phyloP scores from a whole-genome alignment of 2,888 invertebrate genomes.

The Hirtodrosophila histrioides region DNA sequence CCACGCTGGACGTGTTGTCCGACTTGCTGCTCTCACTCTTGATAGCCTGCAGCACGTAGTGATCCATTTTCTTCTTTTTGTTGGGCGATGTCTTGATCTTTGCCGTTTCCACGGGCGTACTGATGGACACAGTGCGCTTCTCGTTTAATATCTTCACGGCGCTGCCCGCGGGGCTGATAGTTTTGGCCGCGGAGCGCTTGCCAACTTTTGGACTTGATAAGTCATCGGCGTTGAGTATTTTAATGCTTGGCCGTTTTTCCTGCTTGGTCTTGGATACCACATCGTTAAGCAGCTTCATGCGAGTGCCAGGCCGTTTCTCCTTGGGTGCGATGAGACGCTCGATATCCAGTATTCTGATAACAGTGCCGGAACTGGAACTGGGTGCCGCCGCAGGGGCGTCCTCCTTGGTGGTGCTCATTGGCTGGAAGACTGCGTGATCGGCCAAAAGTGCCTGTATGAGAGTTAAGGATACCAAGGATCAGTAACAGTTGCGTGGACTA shows the following conservation, averaged over 20 bases:
- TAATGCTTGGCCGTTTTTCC: conserved; percentile 64
- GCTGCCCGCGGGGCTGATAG: conserved; percentile 21
- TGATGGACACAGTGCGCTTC: conserved; percentile 40
- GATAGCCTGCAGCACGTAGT: conserved; percentile 78
- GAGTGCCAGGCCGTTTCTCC: conserved; percentile 47
- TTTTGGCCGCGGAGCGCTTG: conserved; percentile 38
- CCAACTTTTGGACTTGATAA: conserved; percentile 31
- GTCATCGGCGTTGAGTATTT: conserved; percentile 68
- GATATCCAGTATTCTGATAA: conserved; percentile 67
- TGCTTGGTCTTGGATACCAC: conserved; percentile 36
- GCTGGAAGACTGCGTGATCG: background rate
- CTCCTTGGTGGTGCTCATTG: conserved; percentile 59
- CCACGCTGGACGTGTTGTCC: conserved; percentile 34
- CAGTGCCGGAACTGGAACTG: conserved; percentile 15
- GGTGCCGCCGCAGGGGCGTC: conserved; percentile 22
- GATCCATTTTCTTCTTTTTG: conserved; percentile 77
- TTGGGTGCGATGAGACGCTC: conserved; percentile 49
- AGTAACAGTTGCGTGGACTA: conserved; percentile 23
- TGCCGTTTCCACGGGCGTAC: conserved; percentile 50
- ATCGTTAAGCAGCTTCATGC: conserved; percentile 67
- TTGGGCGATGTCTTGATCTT: conserved; percentile 61
- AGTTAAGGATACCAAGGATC: conserved; percentile 54
- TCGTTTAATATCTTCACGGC: conserved; percentile 65
- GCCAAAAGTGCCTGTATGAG: background rate
- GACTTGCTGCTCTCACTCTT: conserved; percentile 71